Evolutionary conservation across 1,140 invertebrate genomes (phyloP).

Genomic region (Meloidogyne hapla): DNA sequence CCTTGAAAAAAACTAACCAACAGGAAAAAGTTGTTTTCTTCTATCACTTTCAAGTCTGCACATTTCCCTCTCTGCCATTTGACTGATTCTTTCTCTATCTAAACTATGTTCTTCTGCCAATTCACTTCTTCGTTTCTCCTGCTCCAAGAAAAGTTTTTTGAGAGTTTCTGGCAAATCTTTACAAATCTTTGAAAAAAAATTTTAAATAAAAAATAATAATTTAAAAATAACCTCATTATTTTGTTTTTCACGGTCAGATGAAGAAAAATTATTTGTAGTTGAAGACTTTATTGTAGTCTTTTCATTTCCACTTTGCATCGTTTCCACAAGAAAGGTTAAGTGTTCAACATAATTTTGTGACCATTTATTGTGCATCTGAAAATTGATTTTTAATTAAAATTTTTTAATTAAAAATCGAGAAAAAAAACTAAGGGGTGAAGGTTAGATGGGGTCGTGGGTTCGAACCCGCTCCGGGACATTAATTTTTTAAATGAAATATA

Average conservation of each 20-base stretch:
- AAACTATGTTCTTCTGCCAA: conserved; percentile 18
- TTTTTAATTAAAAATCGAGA: too few relatives aligned
- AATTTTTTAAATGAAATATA: too few relatives aligned
- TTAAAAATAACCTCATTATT: neutral
- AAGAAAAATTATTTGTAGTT: neutral
- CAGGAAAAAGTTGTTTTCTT: neutral
- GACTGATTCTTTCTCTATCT: conserved; percentile 23
- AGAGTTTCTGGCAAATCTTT: conserved; percentile 24
- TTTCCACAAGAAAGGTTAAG: conserved; percentile 11
- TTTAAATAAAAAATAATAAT: neutral
- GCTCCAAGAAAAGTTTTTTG: conserved; percentile 26
- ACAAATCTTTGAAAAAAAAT: conserved; percentile 10
- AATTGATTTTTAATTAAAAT: neutral
- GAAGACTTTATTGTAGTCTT: neutral
- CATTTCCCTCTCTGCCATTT: conserved; percentile 27
- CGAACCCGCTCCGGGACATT: too few relatives aligned
- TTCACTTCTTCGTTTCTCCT: conserved; percentile 18
- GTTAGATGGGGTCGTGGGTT: too few relatives aligned
- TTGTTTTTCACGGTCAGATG: neutral
- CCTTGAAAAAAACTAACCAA: neutral
- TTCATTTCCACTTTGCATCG: conserved; percentile 11
- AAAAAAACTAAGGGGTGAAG: too few relatives aligned
- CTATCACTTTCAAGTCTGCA: neutral
- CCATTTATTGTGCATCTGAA: conserved; percentile 27
- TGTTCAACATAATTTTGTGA: conserved; percentile 8